Evolutionary conservation across 2,113 vertebrate species (phyloP).

Genomic region (Phoenicopterus ruber): DNA sequence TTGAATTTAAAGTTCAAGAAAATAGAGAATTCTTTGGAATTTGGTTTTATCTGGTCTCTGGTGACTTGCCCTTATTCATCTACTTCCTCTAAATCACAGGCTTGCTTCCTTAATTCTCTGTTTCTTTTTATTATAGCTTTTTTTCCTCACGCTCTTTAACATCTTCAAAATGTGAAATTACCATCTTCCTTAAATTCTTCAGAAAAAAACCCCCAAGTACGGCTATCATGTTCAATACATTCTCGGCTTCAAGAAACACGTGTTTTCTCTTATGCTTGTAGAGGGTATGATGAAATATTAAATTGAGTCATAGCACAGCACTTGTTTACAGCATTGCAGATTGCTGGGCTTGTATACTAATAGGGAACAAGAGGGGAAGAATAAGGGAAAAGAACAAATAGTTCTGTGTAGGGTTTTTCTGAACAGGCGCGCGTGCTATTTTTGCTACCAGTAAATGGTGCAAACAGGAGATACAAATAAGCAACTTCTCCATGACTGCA

Average conservation of each 20-base stretch:
- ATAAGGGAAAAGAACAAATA: neutral
- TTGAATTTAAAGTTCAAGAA: slow-evolving; percentile 24
- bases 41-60: neutral
- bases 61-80: slow-evolving; percentile 28
- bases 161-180: neutral
- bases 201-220: neutral
- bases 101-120: neutral
- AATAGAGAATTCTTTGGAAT: neutral
- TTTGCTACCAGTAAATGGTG: neutral
- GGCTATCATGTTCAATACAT: accelerated
- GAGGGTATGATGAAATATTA: slow-evolving; percentile 34
- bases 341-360: neutral
- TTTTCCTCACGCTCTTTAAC: neutral
- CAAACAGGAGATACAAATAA: neutral
- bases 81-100: slow-evolving; percentile 1
- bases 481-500: neutral
- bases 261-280: neutral
- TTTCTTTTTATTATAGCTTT: neutral
- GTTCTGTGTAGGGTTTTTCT: neutral
- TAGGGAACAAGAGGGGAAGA: neutral
- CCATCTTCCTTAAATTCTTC: neutral
- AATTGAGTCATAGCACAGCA: slow-evolving; percentile 13
- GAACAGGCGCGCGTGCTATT: accelerated
- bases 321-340: slow-evolving; percentile 39
- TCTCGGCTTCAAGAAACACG: neutral